Conservation (phyloP, 2,113 vertebrate genomes). For the Crotalus helleri region DNA sequence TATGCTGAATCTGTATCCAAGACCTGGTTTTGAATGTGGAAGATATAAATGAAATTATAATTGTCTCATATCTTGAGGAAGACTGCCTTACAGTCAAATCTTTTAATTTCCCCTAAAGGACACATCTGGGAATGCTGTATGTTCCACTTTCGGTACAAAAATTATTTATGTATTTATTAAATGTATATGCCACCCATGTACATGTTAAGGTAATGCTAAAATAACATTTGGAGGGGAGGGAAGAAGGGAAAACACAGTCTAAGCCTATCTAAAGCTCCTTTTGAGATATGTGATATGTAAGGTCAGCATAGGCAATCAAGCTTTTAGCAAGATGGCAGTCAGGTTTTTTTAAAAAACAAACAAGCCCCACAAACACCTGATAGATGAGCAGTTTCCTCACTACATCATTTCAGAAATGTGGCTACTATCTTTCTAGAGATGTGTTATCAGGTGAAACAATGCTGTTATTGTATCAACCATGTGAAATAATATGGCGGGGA, state of each 20-base stretch:
- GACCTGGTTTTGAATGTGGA: not conserved
- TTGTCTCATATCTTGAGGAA: not conserved
- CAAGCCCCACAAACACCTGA: not conserved
- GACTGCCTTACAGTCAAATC: not conserved
- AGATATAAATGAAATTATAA: not conserved
- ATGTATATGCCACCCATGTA: not conserved
- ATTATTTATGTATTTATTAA: not conserved
- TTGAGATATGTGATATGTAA: not conserved
- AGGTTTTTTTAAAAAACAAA: not conserved
- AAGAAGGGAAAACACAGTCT: not conserved
- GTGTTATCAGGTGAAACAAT: conserved; percentile 47
- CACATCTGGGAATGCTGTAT: not conserved
- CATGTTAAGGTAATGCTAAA: not conserved
- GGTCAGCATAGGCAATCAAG: not conserved
- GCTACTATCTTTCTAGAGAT: conserved; percentile 28
- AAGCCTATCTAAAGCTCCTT: not conserved
- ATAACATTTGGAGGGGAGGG: not conserved
- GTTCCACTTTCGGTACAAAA: not conserved
- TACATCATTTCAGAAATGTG: conserved; percentile 26
- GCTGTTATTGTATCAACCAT: conserved; percentile 54
- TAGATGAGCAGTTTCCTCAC: not conserved
- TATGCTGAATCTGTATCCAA: not conserved
- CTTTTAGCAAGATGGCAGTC: conserved; percentile 16
- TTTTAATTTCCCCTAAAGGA: not conserved
- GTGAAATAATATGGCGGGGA: conserved; percentile 57